A percentile compares a stretch with the other conserved stretches of the same genome.
Conservation (phyloP, 2,797 vertebrate genomes). For the Dermochelys coriacea region DNA sequence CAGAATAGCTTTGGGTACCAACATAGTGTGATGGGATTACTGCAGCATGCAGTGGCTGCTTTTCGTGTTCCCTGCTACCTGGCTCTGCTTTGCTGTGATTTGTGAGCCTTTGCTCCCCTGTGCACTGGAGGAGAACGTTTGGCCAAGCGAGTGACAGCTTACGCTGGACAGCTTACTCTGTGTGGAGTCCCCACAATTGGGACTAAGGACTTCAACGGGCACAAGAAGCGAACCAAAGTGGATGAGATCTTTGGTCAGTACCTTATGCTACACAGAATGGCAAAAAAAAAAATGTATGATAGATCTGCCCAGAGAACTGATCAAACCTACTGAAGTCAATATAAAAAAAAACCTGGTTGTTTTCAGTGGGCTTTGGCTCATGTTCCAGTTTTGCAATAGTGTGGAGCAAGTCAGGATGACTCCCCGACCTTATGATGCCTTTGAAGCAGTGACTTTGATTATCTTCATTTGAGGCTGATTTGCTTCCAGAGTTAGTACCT, state of each 20-base stretch:
- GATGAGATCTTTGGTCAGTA: not conserved
- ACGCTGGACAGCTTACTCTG: not conserved
- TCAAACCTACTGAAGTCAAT: not conserved
- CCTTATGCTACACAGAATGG: not conserved
- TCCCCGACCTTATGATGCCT: not conserved
- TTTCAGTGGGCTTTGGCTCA: not conserved
- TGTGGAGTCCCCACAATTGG: not conserved
- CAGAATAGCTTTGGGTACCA: not conserved
- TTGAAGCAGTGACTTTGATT: not conserved
- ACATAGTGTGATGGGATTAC: not conserved
- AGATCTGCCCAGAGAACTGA: not conserved
- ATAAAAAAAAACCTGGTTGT: not conserved
- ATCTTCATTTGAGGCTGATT: not conserved
- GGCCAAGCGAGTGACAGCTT: not conserved
- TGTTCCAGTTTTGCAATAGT: not conserved
- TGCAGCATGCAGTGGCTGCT: fast-evolving
- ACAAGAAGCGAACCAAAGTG: not conserved
- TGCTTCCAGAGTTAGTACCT: not conserved
- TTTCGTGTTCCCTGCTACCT: not conserved
- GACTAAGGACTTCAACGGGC: not conserved
- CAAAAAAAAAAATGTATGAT: not conserved
- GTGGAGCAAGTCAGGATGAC: not conserved
- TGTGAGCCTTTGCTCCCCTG: not conserved
- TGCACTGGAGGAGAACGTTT: not conserved
- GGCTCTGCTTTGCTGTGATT: not conserved